phyloP scores from a whole-genome alignment of 2,797 vertebrate genomes.

The Peromyscus melanophrys region DNA sequence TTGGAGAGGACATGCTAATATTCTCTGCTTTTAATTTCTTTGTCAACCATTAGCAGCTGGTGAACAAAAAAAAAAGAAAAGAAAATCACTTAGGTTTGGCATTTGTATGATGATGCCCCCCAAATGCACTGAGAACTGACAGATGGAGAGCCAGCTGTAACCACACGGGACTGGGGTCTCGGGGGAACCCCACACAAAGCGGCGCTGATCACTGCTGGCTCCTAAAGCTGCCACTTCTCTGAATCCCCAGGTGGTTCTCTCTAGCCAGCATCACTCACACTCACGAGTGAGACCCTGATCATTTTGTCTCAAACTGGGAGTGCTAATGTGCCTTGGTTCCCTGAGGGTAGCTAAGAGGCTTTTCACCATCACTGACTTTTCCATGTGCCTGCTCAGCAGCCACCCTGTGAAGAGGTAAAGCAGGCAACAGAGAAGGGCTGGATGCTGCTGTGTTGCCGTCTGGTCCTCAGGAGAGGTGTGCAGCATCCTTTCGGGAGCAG shows the following conservation, averaged over 20 bases:
- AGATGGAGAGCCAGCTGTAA: slow-evolving; percentile 76
- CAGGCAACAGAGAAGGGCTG: neutral
- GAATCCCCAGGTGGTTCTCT: neutral
- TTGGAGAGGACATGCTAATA: neutral
- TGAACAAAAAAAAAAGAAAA: neutral
- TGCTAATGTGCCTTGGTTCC: neutral
- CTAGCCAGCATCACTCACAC: neutral
- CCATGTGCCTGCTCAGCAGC: fast-evolving
- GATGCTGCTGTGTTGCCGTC: neutral
- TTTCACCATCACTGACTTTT: neutral
- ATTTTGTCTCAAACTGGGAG: neutral
- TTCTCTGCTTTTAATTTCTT: slow-evolving; percentile 69
- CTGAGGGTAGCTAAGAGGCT: neutral
- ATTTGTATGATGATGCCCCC: neutral
- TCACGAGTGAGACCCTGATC: neutral
- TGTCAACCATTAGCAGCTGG: slow-evolving; percentile 44
- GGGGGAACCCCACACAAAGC: neutral
- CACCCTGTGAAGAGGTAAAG: neutral
- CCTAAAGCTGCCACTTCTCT: neutral
- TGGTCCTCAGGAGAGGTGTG: neutral
- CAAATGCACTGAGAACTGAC: slow-evolving; percentile 17
- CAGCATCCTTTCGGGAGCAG: neutral
- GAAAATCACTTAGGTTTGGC: slow-evolving; percentile 43
- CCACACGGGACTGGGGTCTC: neutral
- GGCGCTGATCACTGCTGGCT: neutral